Conservation (phyloP, 2,888 invertebrate species). For the Drosophila pseudotakahashii region DNA sequence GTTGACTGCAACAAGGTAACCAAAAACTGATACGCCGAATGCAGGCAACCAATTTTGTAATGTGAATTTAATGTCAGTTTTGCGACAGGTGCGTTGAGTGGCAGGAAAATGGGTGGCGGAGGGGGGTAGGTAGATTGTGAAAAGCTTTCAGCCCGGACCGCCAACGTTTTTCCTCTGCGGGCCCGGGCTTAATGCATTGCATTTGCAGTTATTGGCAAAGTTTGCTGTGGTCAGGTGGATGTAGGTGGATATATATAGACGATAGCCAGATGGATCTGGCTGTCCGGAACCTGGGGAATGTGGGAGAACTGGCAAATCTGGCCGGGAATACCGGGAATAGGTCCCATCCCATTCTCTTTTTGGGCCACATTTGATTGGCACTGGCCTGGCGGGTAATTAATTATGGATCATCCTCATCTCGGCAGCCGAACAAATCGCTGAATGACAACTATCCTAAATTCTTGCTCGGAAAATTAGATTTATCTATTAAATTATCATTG, state of each 20-base stretch:
- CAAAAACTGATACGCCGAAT: slow-evolving; percentile 73
- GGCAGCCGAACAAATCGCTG: background rate
- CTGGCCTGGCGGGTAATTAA: slow-evolving; percentile 24
- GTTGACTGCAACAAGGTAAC: slow-evolving; percentile 41
- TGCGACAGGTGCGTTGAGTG: slow-evolving; percentile 73
- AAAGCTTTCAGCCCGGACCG: slow-evolving; percentile 44
- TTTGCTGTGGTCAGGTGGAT: slow-evolving; percentile 51
- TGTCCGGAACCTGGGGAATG: slow-evolving; percentile 7
- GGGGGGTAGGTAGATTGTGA: slow-evolving; percentile 4
- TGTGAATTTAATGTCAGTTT: slow-evolving; percentile 77
- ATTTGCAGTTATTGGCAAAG: slow-evolving; percentile 74
- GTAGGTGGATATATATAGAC: background rate
- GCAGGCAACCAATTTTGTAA: slow-evolving; percentile 76
- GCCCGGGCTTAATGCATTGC: slow-evolving; percentile 68
- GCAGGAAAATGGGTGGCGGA: slow-evolving; percentile 14
- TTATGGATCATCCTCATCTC: background rate
- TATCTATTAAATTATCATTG: background rate
- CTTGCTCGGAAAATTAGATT: background rate
- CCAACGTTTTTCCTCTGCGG: slow-evolving; percentile 3
- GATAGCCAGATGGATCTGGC: slow-evolving; percentile 6
- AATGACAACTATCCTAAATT: background rate
- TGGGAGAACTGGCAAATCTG: background rate
- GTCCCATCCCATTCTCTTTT: background rate
- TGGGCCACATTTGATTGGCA: slow-evolving; percentile 12
- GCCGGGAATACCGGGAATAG: no score